phyloP scores from a whole-genome alignment of 2,797 vertebrate genomes.

The Holocentrus rufus region DNA sequence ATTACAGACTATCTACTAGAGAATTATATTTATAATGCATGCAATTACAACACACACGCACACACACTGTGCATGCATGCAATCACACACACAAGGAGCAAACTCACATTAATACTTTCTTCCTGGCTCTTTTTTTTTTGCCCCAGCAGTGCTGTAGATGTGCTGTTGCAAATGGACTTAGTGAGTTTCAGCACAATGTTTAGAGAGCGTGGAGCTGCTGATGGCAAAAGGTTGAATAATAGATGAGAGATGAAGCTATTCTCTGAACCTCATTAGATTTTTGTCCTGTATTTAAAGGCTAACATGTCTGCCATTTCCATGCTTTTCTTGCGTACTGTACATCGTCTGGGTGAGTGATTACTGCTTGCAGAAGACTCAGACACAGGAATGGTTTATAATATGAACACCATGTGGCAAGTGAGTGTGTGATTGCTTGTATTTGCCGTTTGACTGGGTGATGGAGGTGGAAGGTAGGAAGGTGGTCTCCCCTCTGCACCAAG shows the following conservation, averaged over 20 bases:
- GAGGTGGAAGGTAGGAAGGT: constrained; percentile 17
- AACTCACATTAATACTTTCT: constrained; percentile 9
- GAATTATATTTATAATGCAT: constrained; percentile 23
- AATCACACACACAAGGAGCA: neutral
- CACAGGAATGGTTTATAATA: neutral
- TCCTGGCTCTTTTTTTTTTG: neutral
- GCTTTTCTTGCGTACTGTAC: too few species aligned
- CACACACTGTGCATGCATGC: neutral
- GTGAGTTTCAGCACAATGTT: constrained; percentile 10
- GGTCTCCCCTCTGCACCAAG: constrained; percentile 11
- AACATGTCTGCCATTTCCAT: neutral
- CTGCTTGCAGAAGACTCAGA: neutral
- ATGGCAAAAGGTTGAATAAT: constrained; percentile 47
- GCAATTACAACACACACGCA: constrained; percentile 11
- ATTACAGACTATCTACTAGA: constrained; percentile 14
- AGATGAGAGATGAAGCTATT: constrained; percentile 30
- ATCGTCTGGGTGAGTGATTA: neutral
- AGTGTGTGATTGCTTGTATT: neutral
- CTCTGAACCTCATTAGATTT: constrained; percentile 22
- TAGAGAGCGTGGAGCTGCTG: constrained; percentile 22
- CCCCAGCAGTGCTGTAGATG: neutral
- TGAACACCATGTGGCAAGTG: neutral
- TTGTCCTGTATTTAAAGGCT: constrained; percentile 19
- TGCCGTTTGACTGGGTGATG: constrained; percentile 3
- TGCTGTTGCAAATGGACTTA: constrained; percentile 35